These are phyloP conservation scores for Microplitis deprimator DNA, from an alignment of 2,888 invertebrate genomes.

Conservation along the genomic window DNA sequence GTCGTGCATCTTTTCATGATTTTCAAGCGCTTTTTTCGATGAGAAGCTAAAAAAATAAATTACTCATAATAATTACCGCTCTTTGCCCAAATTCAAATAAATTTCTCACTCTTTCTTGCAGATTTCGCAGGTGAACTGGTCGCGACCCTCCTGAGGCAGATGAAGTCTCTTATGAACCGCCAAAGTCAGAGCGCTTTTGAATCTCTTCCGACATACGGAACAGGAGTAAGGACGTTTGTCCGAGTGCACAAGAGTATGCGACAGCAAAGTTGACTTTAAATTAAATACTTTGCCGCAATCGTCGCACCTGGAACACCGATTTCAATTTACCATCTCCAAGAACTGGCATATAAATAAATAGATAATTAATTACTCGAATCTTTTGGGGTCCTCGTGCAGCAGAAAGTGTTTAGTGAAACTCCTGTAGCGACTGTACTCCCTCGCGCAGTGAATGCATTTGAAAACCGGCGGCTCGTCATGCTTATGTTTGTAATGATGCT, in stretches of 20 bases:
- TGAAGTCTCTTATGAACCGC: constrained; percentile 59
- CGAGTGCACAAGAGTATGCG: constrained; percentile 59
- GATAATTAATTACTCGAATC: constrained; percentile 55
- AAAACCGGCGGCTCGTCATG: constrained; percentile 57
- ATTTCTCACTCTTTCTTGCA: constrained; percentile 42
- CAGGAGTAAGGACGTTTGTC: constrained; percentile 58
- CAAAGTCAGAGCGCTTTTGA: constrained; percentile 60
- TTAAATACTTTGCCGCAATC: constrained; percentile 60
- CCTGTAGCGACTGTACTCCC: constrained; percentile 57
- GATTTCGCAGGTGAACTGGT: constrained; percentile 50
- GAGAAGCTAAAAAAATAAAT: constrained; percentile 53
- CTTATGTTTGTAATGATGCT: constrained; percentile 52
- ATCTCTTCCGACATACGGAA: constrained; percentile 59
- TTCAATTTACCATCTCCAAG: background rate
- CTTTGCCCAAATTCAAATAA: background rate
- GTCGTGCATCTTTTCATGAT: constrained; percentile 62
- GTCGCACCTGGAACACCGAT: constrained; percentile 54
- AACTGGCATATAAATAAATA: constrained; percentile 6
- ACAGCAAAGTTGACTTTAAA: constrained; percentile 56
- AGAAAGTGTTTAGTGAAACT: constrained; percentile 61
- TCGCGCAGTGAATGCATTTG: constrained; percentile 57
- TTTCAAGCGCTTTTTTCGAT: constrained; percentile 57
- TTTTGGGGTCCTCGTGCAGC: constrained; percentile 54
- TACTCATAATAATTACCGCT: background rate
- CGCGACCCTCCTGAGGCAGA: constrained; percentile 56